These are phyloP conservation scores for Napeogenes inachia DNA, from an alignment of 2,888 invertebrate species.

Conservation along the genomic window DNA sequence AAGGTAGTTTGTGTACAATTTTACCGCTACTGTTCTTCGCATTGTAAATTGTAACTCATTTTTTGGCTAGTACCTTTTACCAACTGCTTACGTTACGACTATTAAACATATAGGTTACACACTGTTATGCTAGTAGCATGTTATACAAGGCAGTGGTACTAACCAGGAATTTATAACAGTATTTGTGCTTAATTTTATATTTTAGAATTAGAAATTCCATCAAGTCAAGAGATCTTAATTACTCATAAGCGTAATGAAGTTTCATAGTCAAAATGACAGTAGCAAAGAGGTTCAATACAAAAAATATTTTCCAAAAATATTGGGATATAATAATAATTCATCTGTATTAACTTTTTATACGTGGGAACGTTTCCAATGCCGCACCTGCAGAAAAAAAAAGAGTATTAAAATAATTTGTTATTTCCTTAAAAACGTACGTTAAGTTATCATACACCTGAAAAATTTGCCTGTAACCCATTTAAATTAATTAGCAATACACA, in stretches of 20 bases:
- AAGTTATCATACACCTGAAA: neutral
- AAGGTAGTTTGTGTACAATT: too few relatives aligned
- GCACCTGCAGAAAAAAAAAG: constrained; percentile 50
- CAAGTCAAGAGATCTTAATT: constrained; percentile 48
- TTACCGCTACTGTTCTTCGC: too few relatives aligned
- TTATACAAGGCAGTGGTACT: too few relatives aligned
- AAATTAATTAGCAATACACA: too few relatives aligned
- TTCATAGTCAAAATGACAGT: constrained; percentile 52
- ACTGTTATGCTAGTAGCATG: too few relatives aligned
- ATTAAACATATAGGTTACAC: too few relatives aligned
- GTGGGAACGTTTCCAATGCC: constrained; percentile 60
- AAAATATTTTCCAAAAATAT: constrained; percentile 72
- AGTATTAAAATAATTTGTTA: neutral
- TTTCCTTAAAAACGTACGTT: neutral
- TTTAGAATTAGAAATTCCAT: constrained; percentile 22
- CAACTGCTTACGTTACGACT: too few relatives aligned
- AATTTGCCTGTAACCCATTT: neutral
- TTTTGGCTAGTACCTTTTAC: too few relatives aligned
- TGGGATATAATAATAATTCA: constrained; percentile 41
- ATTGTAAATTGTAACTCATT: too few relatives aligned
- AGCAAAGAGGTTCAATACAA: constrained; percentile 55
- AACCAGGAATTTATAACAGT: constrained; percentile 19
- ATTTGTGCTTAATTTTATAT: constrained; percentile 28
- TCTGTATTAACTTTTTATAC: constrained; percentile 40
- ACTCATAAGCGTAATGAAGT: constrained; percentile 67